These are phyloP conservation scores for Leucophora obtusa DNA, from an alignment of 2,888 invertebrate genomes.

Conservation along the genomic window DNA sequence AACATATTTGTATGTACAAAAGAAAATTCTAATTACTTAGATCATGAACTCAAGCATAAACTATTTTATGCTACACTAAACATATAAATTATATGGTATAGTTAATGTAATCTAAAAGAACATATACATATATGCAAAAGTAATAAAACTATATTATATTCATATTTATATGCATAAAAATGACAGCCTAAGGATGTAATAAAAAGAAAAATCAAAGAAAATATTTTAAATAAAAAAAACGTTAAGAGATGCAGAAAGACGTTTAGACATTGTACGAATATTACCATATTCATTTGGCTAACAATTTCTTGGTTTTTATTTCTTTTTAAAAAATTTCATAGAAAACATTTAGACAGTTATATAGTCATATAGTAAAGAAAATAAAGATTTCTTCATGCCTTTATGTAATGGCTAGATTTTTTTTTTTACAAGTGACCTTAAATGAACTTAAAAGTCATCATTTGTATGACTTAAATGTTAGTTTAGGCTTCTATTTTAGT, in stretches of 20 bases:
- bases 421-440: constrained; percentile 43
- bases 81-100: constrained; percentile 49
- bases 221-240: not conserved
- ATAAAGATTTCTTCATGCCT: not conserved
- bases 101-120: no score
- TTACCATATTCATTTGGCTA: not conserved
- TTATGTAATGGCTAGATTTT: not conserved
- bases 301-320: not conserved
- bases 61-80: constrained; percentile 61
- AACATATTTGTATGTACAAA: not conserved
- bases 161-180: constrained; percentile 16
- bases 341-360: not conserved
- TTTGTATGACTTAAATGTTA: constrained; percentile 35
- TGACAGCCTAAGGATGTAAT: constrained; percentile 26
- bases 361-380: not conserved
- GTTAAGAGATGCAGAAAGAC: not conserved
- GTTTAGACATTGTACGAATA: not conserved
- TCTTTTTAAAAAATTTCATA: not conserved
- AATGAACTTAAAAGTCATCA: constrained; percentile 43
- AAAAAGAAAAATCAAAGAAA: constrained; percentile 5
- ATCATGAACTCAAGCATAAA: constrained; percentile 61
- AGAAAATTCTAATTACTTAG: constrained; percentile 47
- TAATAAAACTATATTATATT: not conserved
- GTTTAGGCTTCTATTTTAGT: constrained; percentile 12
- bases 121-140: not conserved